These are phyloP conservation scores for Sussaba pulchella DNA, from an alignment of 2,888 invertebrate genomes.

Conservation along the genomic window DNA sequence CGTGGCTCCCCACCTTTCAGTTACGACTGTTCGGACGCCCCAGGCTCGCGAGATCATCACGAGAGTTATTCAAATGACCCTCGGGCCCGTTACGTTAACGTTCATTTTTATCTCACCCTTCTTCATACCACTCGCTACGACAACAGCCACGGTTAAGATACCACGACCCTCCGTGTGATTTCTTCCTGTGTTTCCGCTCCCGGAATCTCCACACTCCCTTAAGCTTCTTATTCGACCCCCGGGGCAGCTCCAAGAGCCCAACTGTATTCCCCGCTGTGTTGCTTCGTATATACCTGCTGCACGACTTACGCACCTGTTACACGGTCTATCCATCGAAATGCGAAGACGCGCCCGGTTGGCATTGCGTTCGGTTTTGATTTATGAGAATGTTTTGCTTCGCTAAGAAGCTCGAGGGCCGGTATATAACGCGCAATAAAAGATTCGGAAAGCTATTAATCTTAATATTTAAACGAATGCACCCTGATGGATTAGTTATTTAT, in stretches of 20 bases:
- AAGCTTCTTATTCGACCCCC: conserved; percentile 60
- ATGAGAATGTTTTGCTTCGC: conserved; percentile 9
- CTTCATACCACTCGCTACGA: not conserved
- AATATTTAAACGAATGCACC: not conserved
- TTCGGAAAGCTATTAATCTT: conserved; percentile 12
- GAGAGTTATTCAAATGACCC: conserved; percentile 72
- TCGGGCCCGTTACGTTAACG: conserved; percentile 53
- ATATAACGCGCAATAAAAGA: conserved; percentile 2
- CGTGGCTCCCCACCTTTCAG: conserved; percentile 61
- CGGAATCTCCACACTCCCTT: not conserved
- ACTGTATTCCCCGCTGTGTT: not conserved
- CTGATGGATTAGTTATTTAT: conserved; percentile 22
- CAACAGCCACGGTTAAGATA: not conserved
- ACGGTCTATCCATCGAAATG: conserved; percentile 38
- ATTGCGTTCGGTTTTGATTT: conserved; percentile 26
- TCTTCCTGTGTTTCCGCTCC: conserved; percentile 3
- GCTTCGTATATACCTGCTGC: conserved; percentile 35
- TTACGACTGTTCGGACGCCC: conserved; percentile 24
- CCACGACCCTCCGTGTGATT: conserved; percentile 3
- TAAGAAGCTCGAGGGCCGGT: not conserved
- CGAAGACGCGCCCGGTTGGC: conserved; percentile 4
- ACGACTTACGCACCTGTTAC: conserved; percentile 62
- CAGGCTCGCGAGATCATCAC: conserved; percentile 69
- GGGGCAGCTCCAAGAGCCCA: conserved; percentile 49
- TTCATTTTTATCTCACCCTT: conserved; percentile 61